These are phyloP conservation scores for Phycodurus eques DNA, from an alignment of 2,113 vertebrate species.

Conservation along the genomic window DNA sequence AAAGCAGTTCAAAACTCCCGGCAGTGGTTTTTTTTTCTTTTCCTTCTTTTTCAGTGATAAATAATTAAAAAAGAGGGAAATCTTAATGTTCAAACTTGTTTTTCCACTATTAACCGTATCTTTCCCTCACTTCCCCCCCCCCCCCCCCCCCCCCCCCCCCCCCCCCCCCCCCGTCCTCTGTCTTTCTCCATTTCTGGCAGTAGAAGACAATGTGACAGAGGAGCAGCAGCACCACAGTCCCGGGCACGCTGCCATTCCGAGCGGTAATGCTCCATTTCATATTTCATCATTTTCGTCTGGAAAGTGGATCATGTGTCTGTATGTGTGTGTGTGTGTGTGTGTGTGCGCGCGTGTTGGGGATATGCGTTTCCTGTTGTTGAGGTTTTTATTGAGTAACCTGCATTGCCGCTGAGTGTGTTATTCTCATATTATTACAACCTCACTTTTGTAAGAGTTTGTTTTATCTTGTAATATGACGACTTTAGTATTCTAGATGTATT, in stretches of 20 bases:
- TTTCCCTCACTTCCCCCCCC: slow-evolving; percentile 63
- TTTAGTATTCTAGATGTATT: too few relatives aligned
- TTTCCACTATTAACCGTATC: slow-evolving; percentile 66
- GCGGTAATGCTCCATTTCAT: slow-evolving; percentile 81
- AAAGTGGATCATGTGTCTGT: slow-evolving; percentile 62
- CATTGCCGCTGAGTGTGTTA: slow-evolving; percentile 14
- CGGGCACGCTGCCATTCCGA: slow-evolving; percentile 81
- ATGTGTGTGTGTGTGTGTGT: slow-evolving; percentile 29
- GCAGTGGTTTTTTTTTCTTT: slow-evolving; percentile 35
- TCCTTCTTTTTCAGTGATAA: slow-evolving; percentile 40
- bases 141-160: not conserved
- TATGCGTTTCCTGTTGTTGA: slow-evolving; percentile 47
- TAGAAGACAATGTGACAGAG: slow-evolving; percentile 87
- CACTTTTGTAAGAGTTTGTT: not conserved
- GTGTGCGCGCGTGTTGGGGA: slow-evolving; percentile 31
- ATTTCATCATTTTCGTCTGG: slow-evolving; percentile 72
- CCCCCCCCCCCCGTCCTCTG: not conserved
- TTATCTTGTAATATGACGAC: too few relatives aligned
- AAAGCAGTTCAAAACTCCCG: slow-evolving; percentile 64
- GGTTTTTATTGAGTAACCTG: slow-evolving; percentile 30
- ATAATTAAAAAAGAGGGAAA: slow-evolving; percentile 62
- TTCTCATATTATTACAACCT: not conserved
- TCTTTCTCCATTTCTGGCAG: slow-evolving; percentile 77
- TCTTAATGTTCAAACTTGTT: slow-evolving; percentile 62
- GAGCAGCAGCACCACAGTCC: slow-evolving; percentile 81